Conservation (phyloP, 2,113 vertebrate genomes). For the Petrocephalus zakoni region DNA sequence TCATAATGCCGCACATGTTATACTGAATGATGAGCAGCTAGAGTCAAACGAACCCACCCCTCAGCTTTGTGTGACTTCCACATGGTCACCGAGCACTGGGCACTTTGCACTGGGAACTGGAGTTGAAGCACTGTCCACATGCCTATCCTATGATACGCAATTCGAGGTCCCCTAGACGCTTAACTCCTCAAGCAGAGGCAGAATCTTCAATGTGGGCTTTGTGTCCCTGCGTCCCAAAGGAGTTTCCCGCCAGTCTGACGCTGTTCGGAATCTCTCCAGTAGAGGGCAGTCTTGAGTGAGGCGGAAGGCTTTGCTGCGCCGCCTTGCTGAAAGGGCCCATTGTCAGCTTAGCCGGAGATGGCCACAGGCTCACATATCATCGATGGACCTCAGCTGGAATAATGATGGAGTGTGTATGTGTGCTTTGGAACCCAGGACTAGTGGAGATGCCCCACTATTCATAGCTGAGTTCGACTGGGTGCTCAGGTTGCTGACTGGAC, state of each 20-base stretch:
- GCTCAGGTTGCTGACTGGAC: neutral
- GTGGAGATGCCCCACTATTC: neutral
- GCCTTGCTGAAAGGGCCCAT: constrained; percentile 9
- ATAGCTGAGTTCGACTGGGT: neutral
- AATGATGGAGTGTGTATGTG: neutral
- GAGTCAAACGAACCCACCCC: neutral
- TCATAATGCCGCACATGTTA: neutral
- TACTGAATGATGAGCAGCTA: neutral
- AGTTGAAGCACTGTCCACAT: neutral
- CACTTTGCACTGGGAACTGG: neutral
- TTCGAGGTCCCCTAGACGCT: neutral
- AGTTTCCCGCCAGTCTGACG: neutral
- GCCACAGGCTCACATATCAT: neutral
- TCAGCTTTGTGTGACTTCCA: neutral
- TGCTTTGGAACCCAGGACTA: neutral
- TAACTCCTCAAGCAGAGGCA: neutral
- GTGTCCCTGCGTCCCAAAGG: neutral
- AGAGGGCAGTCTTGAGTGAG: neutral
- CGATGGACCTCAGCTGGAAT: neutral
- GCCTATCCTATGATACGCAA: neutral
- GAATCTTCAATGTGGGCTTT: neutral
- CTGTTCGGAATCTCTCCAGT: neutral
- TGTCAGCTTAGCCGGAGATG: constrained; percentile 5
- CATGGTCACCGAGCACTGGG: neutral
- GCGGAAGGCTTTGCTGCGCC: neutral